These are phyloP conservation scores for Anguilla anguilla DNA, from an alignment of 2,797 vertebrate genomes.

Conservation along the genomic window DNA sequence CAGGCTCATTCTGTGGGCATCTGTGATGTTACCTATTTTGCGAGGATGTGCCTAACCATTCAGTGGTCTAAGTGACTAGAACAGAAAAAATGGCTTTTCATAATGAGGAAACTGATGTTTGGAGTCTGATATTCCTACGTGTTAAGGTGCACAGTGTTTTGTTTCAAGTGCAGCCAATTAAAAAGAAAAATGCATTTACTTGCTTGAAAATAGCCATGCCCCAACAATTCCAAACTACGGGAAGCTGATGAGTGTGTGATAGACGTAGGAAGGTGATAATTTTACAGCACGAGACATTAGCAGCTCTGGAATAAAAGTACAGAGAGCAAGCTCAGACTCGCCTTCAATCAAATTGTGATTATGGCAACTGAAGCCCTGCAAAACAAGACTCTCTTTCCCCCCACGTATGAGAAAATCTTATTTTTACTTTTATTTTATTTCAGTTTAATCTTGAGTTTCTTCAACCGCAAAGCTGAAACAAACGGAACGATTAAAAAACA, in stretches of 20 bases:
- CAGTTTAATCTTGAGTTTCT: neutral
- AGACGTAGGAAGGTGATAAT: constrained; percentile 69
- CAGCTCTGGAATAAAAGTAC: constrained; percentile 62
- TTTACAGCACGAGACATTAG: constrained; percentile 58
- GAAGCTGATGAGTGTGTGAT: constrained; percentile 11
- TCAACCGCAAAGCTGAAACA: neutral
- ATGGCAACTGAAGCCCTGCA: constrained; percentile 41
- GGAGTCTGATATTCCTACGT: neutral
- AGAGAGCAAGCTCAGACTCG: constrained; percentile 66
- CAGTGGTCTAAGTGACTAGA: neutral
- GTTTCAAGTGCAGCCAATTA: constrained; percentile 8
- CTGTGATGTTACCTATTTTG: neutral
- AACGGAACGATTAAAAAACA: neutral
- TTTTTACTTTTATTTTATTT: neutral
- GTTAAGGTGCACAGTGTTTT: constrained; percentile 23
- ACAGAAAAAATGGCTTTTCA: too few species aligned
- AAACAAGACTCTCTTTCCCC: too few species aligned
- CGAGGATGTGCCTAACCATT: neutral
- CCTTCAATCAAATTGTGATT: constrained; percentile 68
- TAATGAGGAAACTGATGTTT: neutral
- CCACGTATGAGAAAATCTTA: neutral
- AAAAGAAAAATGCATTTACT: constrained; percentile 23
- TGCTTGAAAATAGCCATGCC: constrained; percentile 26
- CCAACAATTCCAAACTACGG: constrained; percentile 21
- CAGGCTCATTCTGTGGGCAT: neutral